These are phyloP conservation scores for Petrocephalus microphthalmus DNA, from an alignment of 2,113 vertebrate genomes.

Conservation along the genomic window DNA sequence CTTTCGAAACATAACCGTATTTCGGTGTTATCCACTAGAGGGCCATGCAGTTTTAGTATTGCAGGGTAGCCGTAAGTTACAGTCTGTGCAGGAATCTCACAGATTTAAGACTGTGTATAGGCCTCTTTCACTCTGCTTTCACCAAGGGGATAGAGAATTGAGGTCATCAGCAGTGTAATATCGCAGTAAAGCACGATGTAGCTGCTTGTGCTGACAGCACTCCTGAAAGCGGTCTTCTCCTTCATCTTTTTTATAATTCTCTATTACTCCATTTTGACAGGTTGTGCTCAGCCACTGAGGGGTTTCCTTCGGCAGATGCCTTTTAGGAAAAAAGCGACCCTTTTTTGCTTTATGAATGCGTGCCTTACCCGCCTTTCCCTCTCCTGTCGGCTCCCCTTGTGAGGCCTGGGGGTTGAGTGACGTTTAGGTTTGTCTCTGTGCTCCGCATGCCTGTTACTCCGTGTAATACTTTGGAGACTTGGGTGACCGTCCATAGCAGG, in stretches of 20 bases:
- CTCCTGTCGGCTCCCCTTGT: not conserved
- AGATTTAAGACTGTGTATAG: not conserved
- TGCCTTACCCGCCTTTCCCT: not conserved
- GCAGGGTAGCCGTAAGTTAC: not conserved
- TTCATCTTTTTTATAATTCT: not conserved
- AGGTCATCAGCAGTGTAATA: not conserved
- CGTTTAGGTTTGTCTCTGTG: not conserved
- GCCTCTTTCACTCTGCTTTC: not conserved
- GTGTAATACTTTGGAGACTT: not conserved
- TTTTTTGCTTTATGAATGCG: not conserved
- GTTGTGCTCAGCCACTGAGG: not conserved
- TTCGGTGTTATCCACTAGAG: conserved; percentile 47
- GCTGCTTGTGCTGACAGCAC: not conserved
- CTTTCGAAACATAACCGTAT: conserved; percentile 13
- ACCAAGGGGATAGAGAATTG: not conserved
- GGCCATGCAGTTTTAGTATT: conserved; percentile 34
- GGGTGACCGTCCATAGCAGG: not conserved
- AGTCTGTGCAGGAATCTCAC: not conserved
- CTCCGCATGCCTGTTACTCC: not conserved
- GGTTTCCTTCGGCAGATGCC: not conserved
- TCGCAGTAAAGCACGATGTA: not conserved
- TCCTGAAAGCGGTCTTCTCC: not conserved
- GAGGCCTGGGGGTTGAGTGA: not conserved
- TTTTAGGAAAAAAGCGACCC: not conserved
- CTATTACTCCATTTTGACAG: not conserved